Percentiles rank a stretch among this genome's conserved stretches.
Conservation (phyloP, 2,888 invertebrate species). For the Pseudanteris insignis region DNA sequence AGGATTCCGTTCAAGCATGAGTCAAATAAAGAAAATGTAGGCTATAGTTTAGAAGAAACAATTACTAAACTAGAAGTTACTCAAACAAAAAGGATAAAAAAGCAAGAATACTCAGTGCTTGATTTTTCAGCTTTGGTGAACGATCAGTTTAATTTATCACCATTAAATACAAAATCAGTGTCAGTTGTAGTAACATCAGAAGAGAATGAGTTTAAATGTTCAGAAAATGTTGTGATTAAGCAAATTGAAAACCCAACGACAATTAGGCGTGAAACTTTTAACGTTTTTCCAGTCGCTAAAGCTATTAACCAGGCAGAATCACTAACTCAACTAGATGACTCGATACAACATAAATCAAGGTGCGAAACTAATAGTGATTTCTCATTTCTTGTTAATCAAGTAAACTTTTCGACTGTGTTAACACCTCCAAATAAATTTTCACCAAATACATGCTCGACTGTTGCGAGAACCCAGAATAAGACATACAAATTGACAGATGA, state of each 20-base stretch:
- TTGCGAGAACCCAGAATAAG: conserved; percentile 16
- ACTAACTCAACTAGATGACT: conserved; percentile 50
- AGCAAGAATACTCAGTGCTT: conserved; percentile 20
- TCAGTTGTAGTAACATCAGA: background rate
- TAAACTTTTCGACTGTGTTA: conserved; percentile 49
- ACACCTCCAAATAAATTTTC: conserved; percentile 42
- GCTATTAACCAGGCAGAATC: background rate
- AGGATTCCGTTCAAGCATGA: conserved; percentile 1
- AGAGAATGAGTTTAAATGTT: background rate
- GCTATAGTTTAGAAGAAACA: conserved; percentile 8
- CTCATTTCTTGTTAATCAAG: conserved; percentile 53
- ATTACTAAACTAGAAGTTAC: conserved; percentile 22
- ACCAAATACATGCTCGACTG: conserved; percentile 49
- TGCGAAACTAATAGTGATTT: conserved; percentile 48
- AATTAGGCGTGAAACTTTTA: conserved; percentile 55
- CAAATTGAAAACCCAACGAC: conserved; percentile 11
- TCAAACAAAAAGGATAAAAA: conserved; percentile 34
- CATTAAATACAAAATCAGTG: conserved; percentile 21
- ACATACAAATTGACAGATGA: conserved; percentile 17
- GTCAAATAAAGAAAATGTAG: conserved; percentile 47
- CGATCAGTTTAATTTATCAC: conserved; percentile 47
- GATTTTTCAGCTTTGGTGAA: conserved; percentile 48
- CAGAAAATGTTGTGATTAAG: conserved; percentile 7
- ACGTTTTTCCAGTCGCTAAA: conserved; percentile 40
- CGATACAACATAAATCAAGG: conserved; percentile 12